Base-by-base conservation (phyloP, 2,888 invertebrate species). In the Ochropacha duplaris region DNA sequence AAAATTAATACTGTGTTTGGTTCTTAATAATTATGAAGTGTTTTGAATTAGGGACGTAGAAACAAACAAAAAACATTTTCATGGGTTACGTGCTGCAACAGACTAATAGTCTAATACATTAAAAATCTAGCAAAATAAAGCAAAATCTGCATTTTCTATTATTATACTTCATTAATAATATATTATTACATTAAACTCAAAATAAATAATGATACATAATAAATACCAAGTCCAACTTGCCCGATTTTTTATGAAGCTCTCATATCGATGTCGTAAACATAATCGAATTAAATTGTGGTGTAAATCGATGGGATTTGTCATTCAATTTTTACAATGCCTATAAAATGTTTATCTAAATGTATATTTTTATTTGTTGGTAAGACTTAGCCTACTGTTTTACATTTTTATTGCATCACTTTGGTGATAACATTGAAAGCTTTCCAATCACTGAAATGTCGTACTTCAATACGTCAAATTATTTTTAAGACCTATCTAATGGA, bases 261-360 rank as follows among this genome's bases (percentile, higher is more conserved):
- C 60, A 57, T 57, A 57, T 55, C 54, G 44, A 55, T 39, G 54
- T 64, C 61, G 60, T 64, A 68, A 63, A 68, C 54, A 50, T 56
- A 34, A 52, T 31, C 49, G 59, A 68, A 65, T 66, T 57, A 63
- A 60, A 60, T 61, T 60, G 49, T 55, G 63, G 61, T 59, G 61
- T 69, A 71, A 71, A 69, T 64, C 66, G 61, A 63, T 64, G 64
- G 74, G 65, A 78, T 77, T 78, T 79, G 83, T 82, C 80, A 77
- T 80, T 80, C 71, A 66, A 50, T 62, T 70, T 86, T 85, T 83
- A 86, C 79, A 78, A 79, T 79, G 77, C 72, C 81, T 81, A 83
- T 84, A 79, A 84, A 52, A 83, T 63, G 71, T 64, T 86, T 84
- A 87, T 87, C 86, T 85, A 79, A 83, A 83, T 82, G 84, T 75